Evolutionary conservation across 2,113 vertebrate genomes (phyloP).

Genomic region (Salvelinus sp.): DNA sequence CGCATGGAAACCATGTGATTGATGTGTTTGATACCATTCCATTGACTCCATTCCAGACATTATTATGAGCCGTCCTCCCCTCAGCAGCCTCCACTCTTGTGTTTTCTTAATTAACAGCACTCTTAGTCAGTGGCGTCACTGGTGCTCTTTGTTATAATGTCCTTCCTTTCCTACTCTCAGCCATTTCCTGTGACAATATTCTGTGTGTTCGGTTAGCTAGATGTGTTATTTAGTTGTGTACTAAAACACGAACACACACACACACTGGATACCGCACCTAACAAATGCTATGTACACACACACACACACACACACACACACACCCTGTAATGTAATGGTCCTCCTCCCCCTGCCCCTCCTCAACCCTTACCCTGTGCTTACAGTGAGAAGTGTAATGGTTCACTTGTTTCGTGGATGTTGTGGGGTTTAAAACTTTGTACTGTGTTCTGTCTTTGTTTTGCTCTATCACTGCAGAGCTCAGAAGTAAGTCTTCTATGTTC

Average conservation of each 20-base stretch:
- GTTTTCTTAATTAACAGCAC: not conserved
- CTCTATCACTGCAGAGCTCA: constrained; percentile 87
- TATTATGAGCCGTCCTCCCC: too few species aligned
- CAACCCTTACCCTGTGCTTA: constrained; percentile 53
- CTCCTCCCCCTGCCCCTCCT: constrained; percentile 27
- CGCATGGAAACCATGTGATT: too few species aligned
- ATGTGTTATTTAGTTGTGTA: not conserved
- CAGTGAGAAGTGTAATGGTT: constrained; percentile 71
- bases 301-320: constrained; percentile 1
- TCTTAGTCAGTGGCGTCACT: too few species aligned
- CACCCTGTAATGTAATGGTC: constrained; percentile 46
- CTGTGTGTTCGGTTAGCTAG: not conserved
- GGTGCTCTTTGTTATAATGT: not conserved
- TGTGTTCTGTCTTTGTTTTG: constrained; percentile 86
- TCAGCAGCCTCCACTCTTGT: not conserved
- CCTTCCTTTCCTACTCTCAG: not conserved
- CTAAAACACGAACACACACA: not conserved
- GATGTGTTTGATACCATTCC: too few species aligned
- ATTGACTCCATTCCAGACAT: too few species aligned
- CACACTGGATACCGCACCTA: not conserved
- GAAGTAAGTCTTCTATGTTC: constrained; percentile 85
- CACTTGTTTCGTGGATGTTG: constrained; percentile 72
- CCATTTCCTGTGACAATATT: not conserved
- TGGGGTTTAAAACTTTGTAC: constrained; percentile 79
- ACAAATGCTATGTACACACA: not conserved